phyloP scores from a whole-genome alignment of 2,113 vertebrate species.

The Origma solitaria region DNA sequence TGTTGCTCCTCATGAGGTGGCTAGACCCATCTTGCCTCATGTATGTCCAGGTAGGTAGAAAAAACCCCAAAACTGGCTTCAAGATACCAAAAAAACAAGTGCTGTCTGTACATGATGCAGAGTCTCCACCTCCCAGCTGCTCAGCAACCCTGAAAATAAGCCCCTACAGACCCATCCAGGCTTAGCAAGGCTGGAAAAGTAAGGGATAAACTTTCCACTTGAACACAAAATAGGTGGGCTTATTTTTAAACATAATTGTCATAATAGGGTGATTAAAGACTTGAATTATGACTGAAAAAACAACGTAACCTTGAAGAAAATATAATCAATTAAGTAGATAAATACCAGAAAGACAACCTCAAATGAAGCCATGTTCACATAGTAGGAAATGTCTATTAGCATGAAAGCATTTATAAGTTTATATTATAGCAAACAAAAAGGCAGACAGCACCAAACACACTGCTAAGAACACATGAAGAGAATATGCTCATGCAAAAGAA shows the following conservation, averaged over 20 bases:
- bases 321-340: background rate
- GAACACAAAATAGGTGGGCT: background rate
- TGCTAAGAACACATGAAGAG: background rate
- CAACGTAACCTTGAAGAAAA: background rate
- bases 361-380: background rate
- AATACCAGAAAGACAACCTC: background rate
- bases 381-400: background rate
- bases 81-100: background rate
- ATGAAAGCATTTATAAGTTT: background rate
- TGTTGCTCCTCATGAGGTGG: background rate
- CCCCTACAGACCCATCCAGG: background rate
- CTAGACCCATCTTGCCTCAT: background rate
- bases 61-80: background rate
- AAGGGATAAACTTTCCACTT: background rate
- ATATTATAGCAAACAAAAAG: background rate
- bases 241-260: background rate
- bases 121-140: background rate
- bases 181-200: background rate
- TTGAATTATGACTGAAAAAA: background rate
- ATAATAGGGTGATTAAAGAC: background rate
- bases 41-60: background rate
- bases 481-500: background rate
- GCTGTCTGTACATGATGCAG: background rate
- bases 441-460: background rate
- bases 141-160: background rate